Conservation (phyloP, 2,888 invertebrate genomes). For the Lissocephala sabroskyi region DNA sequence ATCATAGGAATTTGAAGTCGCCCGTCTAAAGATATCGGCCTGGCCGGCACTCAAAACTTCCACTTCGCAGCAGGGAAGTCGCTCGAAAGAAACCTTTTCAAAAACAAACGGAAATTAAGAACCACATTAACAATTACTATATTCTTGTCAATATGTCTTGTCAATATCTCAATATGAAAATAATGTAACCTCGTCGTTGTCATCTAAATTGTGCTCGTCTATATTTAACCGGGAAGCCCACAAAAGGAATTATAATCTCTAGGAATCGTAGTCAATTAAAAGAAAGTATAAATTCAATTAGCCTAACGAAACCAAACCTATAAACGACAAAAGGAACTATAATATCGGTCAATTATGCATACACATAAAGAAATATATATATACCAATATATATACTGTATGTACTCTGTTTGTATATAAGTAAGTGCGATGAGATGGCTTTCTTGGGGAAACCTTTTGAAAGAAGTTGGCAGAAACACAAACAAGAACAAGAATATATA, state of each 20-base stretch:
- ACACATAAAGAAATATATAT: constrained; percentile 14
- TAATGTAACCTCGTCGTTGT: constrained; percentile 45
- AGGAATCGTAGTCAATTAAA: constrained; percentile 58
- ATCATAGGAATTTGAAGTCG: constrained; percentile 20
- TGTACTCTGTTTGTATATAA: constrained; percentile 30
- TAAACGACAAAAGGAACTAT: constrained; percentile 15
- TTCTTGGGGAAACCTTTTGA: no score
- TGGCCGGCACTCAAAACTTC: no score
- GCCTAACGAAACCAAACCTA: not conserved
- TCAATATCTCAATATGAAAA: constrained; percentile 34
- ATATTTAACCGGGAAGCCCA: no score
- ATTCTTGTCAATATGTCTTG: constrained; percentile 46
- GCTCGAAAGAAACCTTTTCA: constrained; percentile 9
- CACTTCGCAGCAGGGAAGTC: constrained; percentile 26
- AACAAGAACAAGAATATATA: no score
- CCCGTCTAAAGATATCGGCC: constrained; percentile 19
- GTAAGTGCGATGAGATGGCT: constrained; percentile 6
- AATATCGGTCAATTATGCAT: constrained; percentile 49
- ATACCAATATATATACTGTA: constrained; percentile 10
- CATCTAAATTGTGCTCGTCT: constrained; percentile 19
- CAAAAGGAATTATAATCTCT: constrained; percentile 45
- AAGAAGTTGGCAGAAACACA: no score
- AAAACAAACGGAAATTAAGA: constrained; percentile 12
- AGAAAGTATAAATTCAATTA: constrained; percentile 2
- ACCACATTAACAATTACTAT: no score